Conservation (phyloP, 1,140 invertebrate genomes). For the Pomacea maculata region DNA sequence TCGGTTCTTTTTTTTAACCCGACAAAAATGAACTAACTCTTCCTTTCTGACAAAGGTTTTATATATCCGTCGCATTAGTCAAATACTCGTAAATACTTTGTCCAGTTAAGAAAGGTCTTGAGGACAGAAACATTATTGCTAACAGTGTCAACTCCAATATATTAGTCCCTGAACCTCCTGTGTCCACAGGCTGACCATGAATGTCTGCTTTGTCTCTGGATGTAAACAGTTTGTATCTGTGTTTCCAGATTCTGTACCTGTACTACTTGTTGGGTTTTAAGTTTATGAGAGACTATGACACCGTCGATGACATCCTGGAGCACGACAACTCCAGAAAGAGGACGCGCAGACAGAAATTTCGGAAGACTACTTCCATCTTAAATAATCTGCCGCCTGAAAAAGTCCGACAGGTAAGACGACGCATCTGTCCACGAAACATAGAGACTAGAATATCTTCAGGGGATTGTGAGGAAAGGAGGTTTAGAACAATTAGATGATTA, state of each 20-base stretch:
- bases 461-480: constrained; percentile 22
- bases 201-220: no score
- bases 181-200: no score
- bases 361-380: constrained; percentile 25
- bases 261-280: constrained; percentile 67
- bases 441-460: not conserved
- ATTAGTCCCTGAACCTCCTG: no score
- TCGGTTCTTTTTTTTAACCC: no score
- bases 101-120: no score
- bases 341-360: not conserved
- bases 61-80: no score
- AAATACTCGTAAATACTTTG: no score
- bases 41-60: no score
- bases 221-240: not conserved
- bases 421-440: constrained; percentile 37
- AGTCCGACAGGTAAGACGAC: constrained; percentile 34
- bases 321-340: not conserved
- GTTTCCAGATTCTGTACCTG: constrained; percentile 72
- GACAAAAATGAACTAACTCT: no score
- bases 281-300: constrained; percentile 32
- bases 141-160: no score
- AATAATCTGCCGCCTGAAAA: constrained; percentile 30
- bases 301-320: constrained; percentile 69
- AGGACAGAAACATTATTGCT: no score
- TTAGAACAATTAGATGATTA: constrained; percentile 46